A percentile compares a stretch with the other conserved stretches of the same genome.
Conservation (phyloP, 1,140 invertebrate species). For the Andricus grossulariae region DNA sequence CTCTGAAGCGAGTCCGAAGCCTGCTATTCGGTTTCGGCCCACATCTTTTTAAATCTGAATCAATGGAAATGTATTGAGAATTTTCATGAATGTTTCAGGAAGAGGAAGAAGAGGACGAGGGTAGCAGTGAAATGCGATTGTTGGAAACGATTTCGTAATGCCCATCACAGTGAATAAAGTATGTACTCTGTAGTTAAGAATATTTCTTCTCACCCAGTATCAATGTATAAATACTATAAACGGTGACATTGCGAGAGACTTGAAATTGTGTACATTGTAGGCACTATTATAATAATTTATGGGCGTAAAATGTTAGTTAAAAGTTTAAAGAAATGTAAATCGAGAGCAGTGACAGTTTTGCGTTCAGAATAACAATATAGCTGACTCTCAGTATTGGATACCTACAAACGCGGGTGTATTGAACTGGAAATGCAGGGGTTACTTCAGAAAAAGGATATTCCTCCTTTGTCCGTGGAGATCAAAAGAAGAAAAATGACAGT, state of each 20-base stretch:
- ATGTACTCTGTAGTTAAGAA: slow-evolving; percentile 66
- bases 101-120: slow-evolving; percentile 65
- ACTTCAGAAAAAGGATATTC: too few relatives aligned
- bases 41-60: slow-evolving; percentile 16
- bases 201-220: slow-evolving; percentile 55
- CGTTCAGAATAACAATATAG: too few relatives aligned
- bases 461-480: too few relatives aligned
- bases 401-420: too few relatives aligned
- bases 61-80: slow-evolving; percentile 16
- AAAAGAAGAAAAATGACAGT: not conserved
- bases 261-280: slow-evolving; percentile 17
- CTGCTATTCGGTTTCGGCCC: too few relatives aligned
- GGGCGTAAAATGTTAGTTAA: slow-evolving; percentile 9
- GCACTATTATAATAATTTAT: slow-evolving; percentile 16
- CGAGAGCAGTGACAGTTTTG: not conserved
- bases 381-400: too few relatives aligned
- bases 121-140: slow-evolving; percentile 64
- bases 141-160: slow-evolving; percentile 71
- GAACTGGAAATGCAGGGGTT: too few relatives aligned
- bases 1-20: too few relatives aligned
- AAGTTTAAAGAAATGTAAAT: slow-evolving; percentile 25
- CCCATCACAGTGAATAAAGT: slow-evolving; percentile 45
- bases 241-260: slow-evolving; percentile 12
- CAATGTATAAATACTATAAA: slow-evolving; percentile 53
- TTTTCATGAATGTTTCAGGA: slow-evolving; percentile 54